Evolutionary conservation across 2,797 vertebrate genomes (phyloP).

Genomic region (Alca torda): DNA sequence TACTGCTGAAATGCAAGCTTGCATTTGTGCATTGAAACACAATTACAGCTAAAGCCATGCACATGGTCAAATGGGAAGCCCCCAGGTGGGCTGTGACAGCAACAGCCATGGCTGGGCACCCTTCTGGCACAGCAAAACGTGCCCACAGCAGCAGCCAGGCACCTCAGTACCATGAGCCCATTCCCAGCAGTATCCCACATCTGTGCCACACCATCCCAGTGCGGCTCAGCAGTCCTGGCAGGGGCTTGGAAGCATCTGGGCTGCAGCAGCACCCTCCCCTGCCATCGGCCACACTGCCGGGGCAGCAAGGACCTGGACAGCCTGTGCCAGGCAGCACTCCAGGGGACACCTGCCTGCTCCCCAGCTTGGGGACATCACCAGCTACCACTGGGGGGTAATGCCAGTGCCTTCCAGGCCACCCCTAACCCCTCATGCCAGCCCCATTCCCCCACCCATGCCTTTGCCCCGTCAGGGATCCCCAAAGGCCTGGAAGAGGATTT

Average conservation of each 20-base stretch:
- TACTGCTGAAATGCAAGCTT: neutral
- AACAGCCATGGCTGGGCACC: neutral
- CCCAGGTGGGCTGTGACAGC: neutral
- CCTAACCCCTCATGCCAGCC: fast-evolving
- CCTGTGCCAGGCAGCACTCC: fast-evolving
- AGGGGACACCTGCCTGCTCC: neutral
- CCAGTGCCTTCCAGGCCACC: fast-evolving
- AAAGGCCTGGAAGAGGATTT: neutral
- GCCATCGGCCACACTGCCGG: fast-evolving
- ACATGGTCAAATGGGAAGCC: fast-evolving
- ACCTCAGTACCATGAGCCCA: fast-evolving
- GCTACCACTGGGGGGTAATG: no score
- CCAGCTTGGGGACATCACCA: neutral
- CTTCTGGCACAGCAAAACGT: fast-evolving
- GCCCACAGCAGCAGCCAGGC: neutral
- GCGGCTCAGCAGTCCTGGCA: fast-evolving
- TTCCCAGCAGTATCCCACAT: neutral
- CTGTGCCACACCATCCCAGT: fast-evolving
- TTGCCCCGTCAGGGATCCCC: fast-evolving
- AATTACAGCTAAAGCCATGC: fast-evolving
- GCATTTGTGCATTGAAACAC: neutral
- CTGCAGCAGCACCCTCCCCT: neutral
- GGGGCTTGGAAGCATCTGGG: fast-evolving
- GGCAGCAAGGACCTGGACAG: neutral
- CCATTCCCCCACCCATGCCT: neutral